These are phyloP conservation scores for Dolichoris vasculosae DNA, from an alignment of 1,140 invertebrate species.

Conservation along the genomic window DNA sequence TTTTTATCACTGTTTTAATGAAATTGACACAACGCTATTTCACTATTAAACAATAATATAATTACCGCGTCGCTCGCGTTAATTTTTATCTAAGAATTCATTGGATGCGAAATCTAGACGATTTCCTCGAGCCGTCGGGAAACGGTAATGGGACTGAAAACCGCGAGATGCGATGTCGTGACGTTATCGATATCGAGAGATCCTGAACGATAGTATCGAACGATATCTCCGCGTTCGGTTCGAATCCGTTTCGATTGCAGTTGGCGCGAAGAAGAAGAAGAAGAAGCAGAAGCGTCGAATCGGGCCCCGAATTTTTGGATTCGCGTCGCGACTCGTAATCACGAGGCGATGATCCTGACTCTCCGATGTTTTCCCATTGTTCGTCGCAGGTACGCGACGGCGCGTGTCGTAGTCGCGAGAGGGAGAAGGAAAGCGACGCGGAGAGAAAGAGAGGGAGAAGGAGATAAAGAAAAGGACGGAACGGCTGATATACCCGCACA, in stretches of 20 bases:
- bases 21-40: background rate
- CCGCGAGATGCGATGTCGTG: background rate
- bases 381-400: no score
- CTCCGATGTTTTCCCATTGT: no score
- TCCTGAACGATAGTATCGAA: background rate
- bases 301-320: no score
- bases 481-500: constrained; percentile 1
- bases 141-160: background rate
- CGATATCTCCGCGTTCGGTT: background rate
- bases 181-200: background rate
- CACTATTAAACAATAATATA: background rate
- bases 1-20: background rate
- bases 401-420: background rate
- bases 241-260: no score
- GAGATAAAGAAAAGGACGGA: background rate
- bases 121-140: background rate
- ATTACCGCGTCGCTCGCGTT: background rate
- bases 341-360: no score
- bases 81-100: background rate
- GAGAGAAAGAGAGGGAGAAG: background rate
- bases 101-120: background rate
- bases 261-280: no score
- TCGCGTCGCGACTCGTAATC: background rate
- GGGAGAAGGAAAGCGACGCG: background rate
- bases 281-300: no score